These are phyloP conservation scores for Ostrea edulis DNA, from an alignment of 1,140 invertebrate species.

Conservation along the genomic window DNA sequence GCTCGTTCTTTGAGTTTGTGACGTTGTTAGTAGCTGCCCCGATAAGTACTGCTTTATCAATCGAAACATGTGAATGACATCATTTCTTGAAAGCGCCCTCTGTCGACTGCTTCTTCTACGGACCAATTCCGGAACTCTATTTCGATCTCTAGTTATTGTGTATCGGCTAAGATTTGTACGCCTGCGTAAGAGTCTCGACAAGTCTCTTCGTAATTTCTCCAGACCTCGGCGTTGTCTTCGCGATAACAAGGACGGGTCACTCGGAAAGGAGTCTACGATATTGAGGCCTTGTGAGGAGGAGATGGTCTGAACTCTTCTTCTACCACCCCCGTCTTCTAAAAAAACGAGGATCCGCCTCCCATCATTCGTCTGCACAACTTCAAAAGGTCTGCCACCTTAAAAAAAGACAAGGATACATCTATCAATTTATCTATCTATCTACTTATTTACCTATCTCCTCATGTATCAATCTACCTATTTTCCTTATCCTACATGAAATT, in stretches of 20 bases:
- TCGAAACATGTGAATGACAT: neutral
- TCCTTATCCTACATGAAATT: no score
- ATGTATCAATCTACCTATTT: no score
- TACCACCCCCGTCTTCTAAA: neutral
- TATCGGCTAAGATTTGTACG: neutral
- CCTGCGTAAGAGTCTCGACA: neutral
- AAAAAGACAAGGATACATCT: neutral
- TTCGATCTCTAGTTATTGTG: neutral
- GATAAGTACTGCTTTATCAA: neutral
- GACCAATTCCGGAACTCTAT: neutral
- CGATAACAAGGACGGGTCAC: neutral
- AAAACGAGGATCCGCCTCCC: neutral
- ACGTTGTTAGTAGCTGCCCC: neutral
- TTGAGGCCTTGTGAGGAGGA: neutral
- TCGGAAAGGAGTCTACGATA: neutral
- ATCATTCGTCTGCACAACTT: neutral
- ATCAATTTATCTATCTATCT: neutral
- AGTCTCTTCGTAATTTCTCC: neutral
- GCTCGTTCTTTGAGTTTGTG: neutral
- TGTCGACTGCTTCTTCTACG: constrained; percentile 9
- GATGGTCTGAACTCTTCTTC: neutral
- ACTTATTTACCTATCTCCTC: no score
- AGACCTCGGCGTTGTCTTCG: neutral
- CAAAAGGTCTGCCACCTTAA: neutral
- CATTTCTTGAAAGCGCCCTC: constrained; percentile 14